Evolutionary conservation across 2,888 invertebrate species (phyloP), one percentile per base, ranked within the genome.

Genomic region (Andrena camellia): DNA sequence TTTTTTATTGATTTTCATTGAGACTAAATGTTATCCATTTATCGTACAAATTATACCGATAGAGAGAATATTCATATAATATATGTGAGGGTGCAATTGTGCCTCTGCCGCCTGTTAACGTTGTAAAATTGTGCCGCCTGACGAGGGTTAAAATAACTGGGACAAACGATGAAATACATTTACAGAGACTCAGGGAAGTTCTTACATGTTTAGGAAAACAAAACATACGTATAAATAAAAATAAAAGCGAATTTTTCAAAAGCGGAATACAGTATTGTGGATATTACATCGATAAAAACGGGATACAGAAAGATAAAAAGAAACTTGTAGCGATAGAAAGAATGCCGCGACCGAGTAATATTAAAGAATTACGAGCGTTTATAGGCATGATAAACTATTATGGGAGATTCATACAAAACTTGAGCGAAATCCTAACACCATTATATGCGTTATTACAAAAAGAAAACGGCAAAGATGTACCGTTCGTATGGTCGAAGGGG

Each of bases 241-340:
- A 69, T 13, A 76, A 75, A 75, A 35, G 70, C 20, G 31, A 54
- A 1, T 77, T 77, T 29, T 29, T 77, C n/a, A 57, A 17, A 17
- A 10, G 23, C 0, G 1, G 29, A 48, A 70, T 70, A 13, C 8
- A 50, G 0, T 77, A 77, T 48, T 77, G 63, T 8, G 63, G 63
- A 0, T 69, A 76, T 10, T 10, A 13, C 2, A 76, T 76, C 1
- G 35, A 76, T 1, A 69, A 52, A 35, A 20, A 70, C 20, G 64
- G 64, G 2, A 2, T 77, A 57, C 76, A 70, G 10, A 57, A 70
- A 33, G 70, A 42, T 0, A 7, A 3, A 31, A 50, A 31, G 4
- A 77, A 77, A 10, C 42, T 70, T 1, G 76, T 42, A 13, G 76
- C 64, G 0, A 64, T 77, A 3, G n/a, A n/a, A n/a, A 13, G 23